Conservation (phyloP, 2,113 vertebrate species). For the rat (Rattus norvegicus) region GRCr8 NC_086020.1:191041501-191042000, state of each 20-base stretch:
- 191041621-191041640: slow-evolving; percentile 87
- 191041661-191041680: slow-evolving; percentile 88
- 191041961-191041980: slow-evolving; percentile 89
- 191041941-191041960: slow-evolving; percentile 91
- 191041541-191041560: slow-evolving; percentile 91
- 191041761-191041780: slow-evolving; percentile 80
- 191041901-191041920: slow-evolving; percentile 92
- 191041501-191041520: slow-evolving; percentile 85
- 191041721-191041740: slow-evolving; percentile 84
- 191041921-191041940: slow-evolving; percentile 88
- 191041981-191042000: slow-evolving; percentile 93
- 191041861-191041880: slow-evolving; percentile 89
- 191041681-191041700: slow-evolving; percentile 87
- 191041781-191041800: slow-evolving; percentile 88
- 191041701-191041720: slow-evolving; percentile 85
- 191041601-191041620: slow-evolving; percentile 88
- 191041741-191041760: slow-evolving; percentile 82
- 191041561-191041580: slow-evolving; percentile 94
- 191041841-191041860: slow-evolving; percentile 91
- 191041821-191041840: slow-evolving; percentile 88
- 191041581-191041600: slow-evolving; percentile 91
- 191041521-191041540: slow-evolving; percentile 90
- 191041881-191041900: slow-evolving; percentile 91
- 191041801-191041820: slow-evolving; percentile 89
- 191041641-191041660: slow-evolving; percentile 87